A percentile compares a stretch with the other conserved stretches of the same genome.
These are phyloP conservation scores for Arenaria interpres DNA, from an alignment of 2,113 vertebrate genomes.

Conservation along the genomic window DNA sequence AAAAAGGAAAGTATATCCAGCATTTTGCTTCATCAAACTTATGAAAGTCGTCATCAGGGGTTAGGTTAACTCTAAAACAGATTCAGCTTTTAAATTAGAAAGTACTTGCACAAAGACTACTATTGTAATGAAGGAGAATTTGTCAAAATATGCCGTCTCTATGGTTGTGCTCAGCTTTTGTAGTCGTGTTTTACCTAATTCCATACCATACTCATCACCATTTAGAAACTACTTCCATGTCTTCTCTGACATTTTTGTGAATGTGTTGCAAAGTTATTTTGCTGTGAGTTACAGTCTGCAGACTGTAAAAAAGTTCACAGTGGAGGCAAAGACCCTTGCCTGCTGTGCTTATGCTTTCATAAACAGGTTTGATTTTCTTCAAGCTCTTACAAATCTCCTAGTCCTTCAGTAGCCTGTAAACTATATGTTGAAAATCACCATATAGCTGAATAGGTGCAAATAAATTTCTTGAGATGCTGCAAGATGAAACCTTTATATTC, in stretches of 20 bases:
- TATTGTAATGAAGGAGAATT: not conserved
- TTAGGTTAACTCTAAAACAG: not conserved
- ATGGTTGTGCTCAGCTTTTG: not conserved
- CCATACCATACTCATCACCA: rapidly evolving
- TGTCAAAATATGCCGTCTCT: not conserved
- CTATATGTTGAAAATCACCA: not conserved
- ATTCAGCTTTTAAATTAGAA: not conserved
- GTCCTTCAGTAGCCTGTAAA: not conserved
- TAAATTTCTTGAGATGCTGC: not conserved
- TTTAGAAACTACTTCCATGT: not conserved
- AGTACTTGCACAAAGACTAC: not conserved
- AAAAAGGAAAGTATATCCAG: not conserved
- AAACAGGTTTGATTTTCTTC: not conserved
- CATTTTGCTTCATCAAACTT: not conserved
- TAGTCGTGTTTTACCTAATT: not conserved
- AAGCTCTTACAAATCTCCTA: not conserved
- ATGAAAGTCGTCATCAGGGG: not conserved
- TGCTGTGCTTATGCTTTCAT: not conserved
- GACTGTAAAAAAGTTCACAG: not conserved
- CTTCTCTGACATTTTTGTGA: not conserved
- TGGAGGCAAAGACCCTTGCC: not conserved
- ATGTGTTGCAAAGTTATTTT: not conserved
- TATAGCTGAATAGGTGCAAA: not conserved
- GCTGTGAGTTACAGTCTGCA: not conserved
- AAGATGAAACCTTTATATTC: not conserved